Evolutionary conservation across 2,797 vertebrate species (phyloP).

Genomic region (Ctenopoma multispine): DNA sequence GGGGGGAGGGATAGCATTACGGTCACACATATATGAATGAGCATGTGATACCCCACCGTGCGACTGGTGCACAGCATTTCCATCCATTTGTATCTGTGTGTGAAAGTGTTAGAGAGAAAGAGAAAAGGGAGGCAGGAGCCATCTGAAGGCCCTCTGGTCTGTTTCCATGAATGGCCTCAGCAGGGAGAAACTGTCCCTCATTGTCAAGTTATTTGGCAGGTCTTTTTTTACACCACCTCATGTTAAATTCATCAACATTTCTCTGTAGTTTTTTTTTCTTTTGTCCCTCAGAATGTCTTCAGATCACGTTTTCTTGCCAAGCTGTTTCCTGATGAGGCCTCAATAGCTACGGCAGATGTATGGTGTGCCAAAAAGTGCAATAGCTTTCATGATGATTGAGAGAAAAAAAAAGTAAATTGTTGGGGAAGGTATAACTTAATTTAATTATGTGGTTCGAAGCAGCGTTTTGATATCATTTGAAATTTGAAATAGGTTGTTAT

Average conservation of each 20-base stretch:
- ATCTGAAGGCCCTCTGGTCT: conserved; percentile 54
- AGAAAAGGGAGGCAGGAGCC: conserved; percentile 44
- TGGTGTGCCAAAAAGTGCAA: conserved; percentile 46
- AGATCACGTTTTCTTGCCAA: conserved; percentile 72
- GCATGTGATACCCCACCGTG: conserved; percentile 26
- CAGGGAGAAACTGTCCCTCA: conserved; percentile 73
- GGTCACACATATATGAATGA: conserved; percentile 56
- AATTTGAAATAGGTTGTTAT: no score
- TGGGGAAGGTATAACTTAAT: conserved; percentile 48
- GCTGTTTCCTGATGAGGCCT: conserved; percentile 70
- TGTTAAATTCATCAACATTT: conserved; percentile 86
- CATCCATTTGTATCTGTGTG: conserved; percentile 47
- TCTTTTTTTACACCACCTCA: conserved; percentile 68
- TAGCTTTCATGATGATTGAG: conserved; percentile 30
- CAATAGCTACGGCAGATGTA: conserved; percentile 79
- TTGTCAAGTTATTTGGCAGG: conserved; percentile 83
- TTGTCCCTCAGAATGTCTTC: conserved; percentile 66
- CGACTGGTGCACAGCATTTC: conserved; percentile 61
- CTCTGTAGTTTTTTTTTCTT: conserved; percentile 54
- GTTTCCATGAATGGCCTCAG: conserved; percentile 74
- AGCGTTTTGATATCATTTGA: no score
- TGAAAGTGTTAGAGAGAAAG: conserved; percentile 40
- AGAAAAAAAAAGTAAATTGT: conserved; percentile 38
- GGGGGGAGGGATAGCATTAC: conserved; percentile 13
- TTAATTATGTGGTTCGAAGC: conserved; percentile 40